Evolutionary conservation across 2,888 invertebrate genomes (phyloP), one percentile per base, ranked within the genome.

Genomic region (Rambutsinella grinnellia): DNA sequence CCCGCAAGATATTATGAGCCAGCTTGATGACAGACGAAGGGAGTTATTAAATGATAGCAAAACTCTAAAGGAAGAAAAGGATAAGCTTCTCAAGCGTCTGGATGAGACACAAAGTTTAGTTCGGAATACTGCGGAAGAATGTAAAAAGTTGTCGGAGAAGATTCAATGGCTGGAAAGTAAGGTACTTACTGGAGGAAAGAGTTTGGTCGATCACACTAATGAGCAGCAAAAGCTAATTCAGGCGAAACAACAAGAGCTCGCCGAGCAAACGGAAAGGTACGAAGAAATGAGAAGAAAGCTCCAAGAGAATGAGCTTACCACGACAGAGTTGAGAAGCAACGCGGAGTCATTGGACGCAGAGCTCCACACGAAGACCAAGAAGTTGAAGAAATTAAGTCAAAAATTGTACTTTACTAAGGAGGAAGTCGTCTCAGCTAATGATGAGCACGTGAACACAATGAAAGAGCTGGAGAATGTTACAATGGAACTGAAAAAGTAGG

Each of bases 311-410:
- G 98, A 99, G 86, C 95, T 98, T 86, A 94, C 93, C 17, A 94
- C 96, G 15, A 89, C 93, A 60, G 97, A 95, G 85, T 92, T 99
- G 68, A 92, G 94, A 71, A 95, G 94, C 85, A 97, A 96, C 0
- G 98, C 95, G 85, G 91, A 94, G 8, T 94, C 93, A 62, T 88
- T 99, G 70, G 96, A 97, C 86, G 97, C 97, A 86, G 98, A 99
- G 88, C 97, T 99, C 1, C 99, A 99, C 86, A 92, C 95, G 71
- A 99, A 99, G 87, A 94, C 97, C 24, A 94, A 93, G 85, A 96
- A 97, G 87, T 87, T 98, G 67, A 95, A 96, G 85, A 95, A 97
- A 87, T 91, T 98, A 85, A 93, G 95, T 85, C 90, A 92, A 17
- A 96, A 96, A 87, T 90, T 94, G 85, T 90, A 93, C 86, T 89